These are phyloP conservation scores for Mythimna pallens DNA, from an alignment of 2,888 invertebrate genomes.

Conservation along the genomic window DNA sequence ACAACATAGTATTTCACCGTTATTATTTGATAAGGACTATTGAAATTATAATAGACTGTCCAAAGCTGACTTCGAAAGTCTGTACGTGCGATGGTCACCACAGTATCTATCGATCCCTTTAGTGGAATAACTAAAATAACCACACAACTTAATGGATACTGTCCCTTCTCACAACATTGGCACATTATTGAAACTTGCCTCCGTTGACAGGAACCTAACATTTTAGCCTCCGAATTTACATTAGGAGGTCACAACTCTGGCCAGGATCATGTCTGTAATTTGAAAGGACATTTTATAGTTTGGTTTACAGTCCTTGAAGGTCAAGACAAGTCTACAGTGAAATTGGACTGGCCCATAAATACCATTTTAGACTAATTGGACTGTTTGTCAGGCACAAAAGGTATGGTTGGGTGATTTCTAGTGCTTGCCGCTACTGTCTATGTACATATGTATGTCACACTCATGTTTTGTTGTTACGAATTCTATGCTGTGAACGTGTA, in stretches of 20 bases:
- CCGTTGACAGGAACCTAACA: slow-evolving; percentile 49
- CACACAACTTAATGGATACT: slow-evolving; percentile 45
- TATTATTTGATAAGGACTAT: slow-evolving; percentile 29
- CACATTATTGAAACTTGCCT: slow-evolving; percentile 56
- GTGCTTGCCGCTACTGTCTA: not conserved
- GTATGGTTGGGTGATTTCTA: slow-evolving; percentile 3
- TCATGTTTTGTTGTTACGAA: not conserved
- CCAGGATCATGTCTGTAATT: slow-evolving; percentile 21
- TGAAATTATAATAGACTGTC: not conserved
- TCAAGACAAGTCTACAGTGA: slow-evolving; percentile 12
- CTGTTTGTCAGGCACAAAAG: slow-evolving; percentile 15
- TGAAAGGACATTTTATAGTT: slow-evolving; percentile 1
- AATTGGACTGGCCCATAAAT: slow-evolving; percentile 33
- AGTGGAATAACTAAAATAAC: slow-evolving; percentile 28
- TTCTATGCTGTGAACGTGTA: not conserved
- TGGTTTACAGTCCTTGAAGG: slow-evolving; percentile 10
- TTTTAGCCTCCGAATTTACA: slow-evolving; percentile 35
- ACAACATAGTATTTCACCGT: slow-evolving; percentile 7
- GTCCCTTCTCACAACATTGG: slow-evolving; percentile 53
- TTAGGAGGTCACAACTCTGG: slow-evolving; percentile 37
- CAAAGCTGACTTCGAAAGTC: slow-evolving; percentile 16
- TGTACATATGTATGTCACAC: not conserved
- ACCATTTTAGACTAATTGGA: slow-evolving; percentile 20
- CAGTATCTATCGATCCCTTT: slow-evolving; percentile 17
- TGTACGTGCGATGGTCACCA: slow-evolving; percentile 8